Conservation (phyloP, 1,140 invertebrate genomes). For the Dreissena polymorpha region DNA sequence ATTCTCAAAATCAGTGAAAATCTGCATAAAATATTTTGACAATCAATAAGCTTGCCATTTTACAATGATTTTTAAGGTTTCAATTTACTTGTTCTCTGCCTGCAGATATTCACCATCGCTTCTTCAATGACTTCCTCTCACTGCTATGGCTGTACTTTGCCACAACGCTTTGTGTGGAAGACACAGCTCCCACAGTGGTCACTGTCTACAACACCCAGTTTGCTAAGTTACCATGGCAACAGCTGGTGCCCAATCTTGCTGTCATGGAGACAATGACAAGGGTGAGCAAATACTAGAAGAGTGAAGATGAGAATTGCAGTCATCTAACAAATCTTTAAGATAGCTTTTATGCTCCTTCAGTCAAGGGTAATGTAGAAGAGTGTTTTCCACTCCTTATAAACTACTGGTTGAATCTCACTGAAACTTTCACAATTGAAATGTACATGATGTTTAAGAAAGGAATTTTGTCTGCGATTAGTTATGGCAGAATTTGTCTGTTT, state of each 20-base stretch:
- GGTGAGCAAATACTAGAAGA: slow-evolving; percentile 77
- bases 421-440: too few relatives aligned
- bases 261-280: slow-evolving; percentile 88
- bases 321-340: background rate
- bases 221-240: slow-evolving; percentile 86
- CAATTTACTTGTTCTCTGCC: background rate
- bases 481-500: too few relatives aligned
- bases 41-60: too few relatives aligned
- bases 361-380: too few relatives aligned
- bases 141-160: slow-evolving; percentile 89
- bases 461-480: too few relatives aligned
- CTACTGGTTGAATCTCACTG: too few relatives aligned
- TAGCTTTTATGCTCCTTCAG: too few relatives aligned
- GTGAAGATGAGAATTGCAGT: background rate
- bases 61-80: too few relatives aligned
- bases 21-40: too few relatives aligned
- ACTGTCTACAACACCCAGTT: slow-evolving; percentile 86
- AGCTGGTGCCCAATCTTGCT: slow-evolving; percentile 85
- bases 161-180: slow-evolving; percentile 84
- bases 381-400: too few relatives aligned
- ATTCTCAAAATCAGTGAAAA: too few relatives aligned
- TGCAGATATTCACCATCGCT: slow-evolving; percentile 36
- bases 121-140: slow-evolving; percentile 72
- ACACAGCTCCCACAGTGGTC: slow-evolving; percentile 86
- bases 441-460: too few relatives aligned